Evolutionary conservation across 2,888 invertebrate species (phyloP).

Genomic region (Keiferia lycopersicella): DNA sequence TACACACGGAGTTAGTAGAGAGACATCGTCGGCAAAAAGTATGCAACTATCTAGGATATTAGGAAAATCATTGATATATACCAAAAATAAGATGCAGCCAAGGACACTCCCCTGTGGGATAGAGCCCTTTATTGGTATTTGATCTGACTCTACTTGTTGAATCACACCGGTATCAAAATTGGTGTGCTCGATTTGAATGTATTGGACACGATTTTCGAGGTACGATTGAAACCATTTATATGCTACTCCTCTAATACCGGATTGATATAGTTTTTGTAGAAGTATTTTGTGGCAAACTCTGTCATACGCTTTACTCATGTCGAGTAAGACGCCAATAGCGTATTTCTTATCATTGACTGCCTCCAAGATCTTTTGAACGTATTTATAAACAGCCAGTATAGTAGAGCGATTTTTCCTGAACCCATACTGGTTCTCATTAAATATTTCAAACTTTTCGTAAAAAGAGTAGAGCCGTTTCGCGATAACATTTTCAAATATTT

Average conservation of each 20-base stretch:
- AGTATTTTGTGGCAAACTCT: conserved; percentile 27
- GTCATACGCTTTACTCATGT: conserved; percentile 32
- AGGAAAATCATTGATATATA: conserved; percentile 10
- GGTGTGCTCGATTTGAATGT: conserved; percentile 18
- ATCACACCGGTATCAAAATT: conserved; percentile 21
- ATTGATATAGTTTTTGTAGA: conserved; percentile 23
- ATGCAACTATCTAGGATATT: not conserved
- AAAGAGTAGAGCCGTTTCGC: conserved; percentile 24
- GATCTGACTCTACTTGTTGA: conserved; percentile 17
- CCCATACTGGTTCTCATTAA: not conserved
- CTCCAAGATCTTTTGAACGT: conserved; percentile 23
- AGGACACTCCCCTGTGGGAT: conserved; percentile 14
- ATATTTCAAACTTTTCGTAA: conserved; percentile 29
- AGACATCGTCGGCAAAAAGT: conserved; percentile 22
- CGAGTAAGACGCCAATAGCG: conserved; percentile 26
- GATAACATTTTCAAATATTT: conserved; percentile 31
- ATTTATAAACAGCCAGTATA: conserved; percentile 24
- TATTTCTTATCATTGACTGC: conserved; percentile 27
- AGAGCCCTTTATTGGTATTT: not conserved
- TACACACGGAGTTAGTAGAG: not conserved
- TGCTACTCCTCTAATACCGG: conserved; percentile 29
- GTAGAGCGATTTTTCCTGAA: conserved; percentile 30
- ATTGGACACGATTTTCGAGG: conserved; percentile 23
- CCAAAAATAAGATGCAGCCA: conserved; percentile 1
- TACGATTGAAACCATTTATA: conserved; percentile 32